Base-by-base conservation (phyloP, 2,113 vertebrate species). In the Chaenogobius annularis region DNA sequence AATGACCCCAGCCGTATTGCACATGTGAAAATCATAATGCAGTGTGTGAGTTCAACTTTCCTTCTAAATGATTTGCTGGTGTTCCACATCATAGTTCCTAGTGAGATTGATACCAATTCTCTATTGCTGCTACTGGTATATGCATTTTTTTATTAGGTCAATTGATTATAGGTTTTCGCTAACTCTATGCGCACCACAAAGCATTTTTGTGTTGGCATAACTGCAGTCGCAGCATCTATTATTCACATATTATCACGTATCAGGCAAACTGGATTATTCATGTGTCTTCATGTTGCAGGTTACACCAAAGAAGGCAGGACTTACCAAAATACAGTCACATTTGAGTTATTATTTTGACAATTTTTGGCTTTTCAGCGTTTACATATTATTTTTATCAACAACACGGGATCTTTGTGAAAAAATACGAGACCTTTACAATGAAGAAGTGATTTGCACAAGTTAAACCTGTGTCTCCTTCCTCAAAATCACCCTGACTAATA, bases 191-290 rank as follows among this genome's bases (percentile, higher is more conserved):
- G 83, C 74, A 83, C 73, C 82, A 80, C 79, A 73, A 75, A 73
- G 68, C 47, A 52, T 82, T 87, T 70, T 76, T 86, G 72, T 80
- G 66, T 26, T 14, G 79, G 77, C 83, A 88, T 87, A 85, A 86
- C 83, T 19, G 71, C 86, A 88, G 83, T 86, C 80, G 72, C 79
- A 69, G 77, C 85, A 92, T 92, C 83, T 88, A 90, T 93, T 91
- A 92, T 93, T 91, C 87, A 92, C 68, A 76, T 90, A 89, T 91
- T 85, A 91, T 92, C 88, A 86, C 83, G 86, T 89, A 86, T 89
- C 87, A 80, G 82, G 74, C 78, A 66, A 68, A 72, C 70, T 89
- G 84, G 88, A 91, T 91, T 90, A 92, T 91, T 87, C 81, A 91
- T 89, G 87, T 77, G 83, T 77, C 74, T 83, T 73, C 68, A 54